Evolutionary conservation across 2,113 vertebrate species (phyloP).

Genomic region (Scartelaos histophorus): DNA sequence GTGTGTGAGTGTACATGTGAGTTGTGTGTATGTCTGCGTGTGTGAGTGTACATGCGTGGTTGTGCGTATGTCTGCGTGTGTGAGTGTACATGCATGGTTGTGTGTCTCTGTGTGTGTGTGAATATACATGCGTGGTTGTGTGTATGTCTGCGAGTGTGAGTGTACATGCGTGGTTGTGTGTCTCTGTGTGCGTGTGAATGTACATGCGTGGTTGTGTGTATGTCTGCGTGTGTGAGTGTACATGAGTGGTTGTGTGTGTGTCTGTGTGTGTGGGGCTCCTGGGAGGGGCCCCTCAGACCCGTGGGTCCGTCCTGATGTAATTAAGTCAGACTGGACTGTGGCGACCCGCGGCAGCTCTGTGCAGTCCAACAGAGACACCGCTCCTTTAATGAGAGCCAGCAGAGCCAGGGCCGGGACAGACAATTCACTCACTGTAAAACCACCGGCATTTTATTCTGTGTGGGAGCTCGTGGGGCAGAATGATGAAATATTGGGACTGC

Average conservation of each 20-base stretch:
- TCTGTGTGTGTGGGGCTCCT: conserved; percentile 9
- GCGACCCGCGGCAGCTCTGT: conserved; percentile 4
- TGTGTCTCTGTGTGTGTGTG: too few relatives aligned
- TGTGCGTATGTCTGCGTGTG: too few relatives aligned
- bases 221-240: background rate
- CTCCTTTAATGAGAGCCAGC: background rate
- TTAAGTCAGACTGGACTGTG: conserved; percentile 26
- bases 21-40: too few relatives aligned
- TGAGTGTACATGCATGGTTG: too few relatives aligned
- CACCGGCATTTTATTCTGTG: background rate
- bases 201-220: background rate
- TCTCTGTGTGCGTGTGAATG: too few relatives aligned
- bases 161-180: too few relatives aligned
- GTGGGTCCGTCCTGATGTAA: conserved; percentile 32
- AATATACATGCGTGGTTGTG: too few relatives aligned
- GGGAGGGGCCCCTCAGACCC: conserved; percentile 12
- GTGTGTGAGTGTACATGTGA: too few relatives aligned
- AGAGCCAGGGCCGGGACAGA: background rate
- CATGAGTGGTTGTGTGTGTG: background rate
- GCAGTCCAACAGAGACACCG: background rate
- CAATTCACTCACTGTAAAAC: conserved; percentile 9
- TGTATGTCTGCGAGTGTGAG: too few relatives aligned
- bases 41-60: too few relatives aligned
- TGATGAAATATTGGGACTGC: too few relatives aligned
- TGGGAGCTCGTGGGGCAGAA: too few relatives aligned